These are phyloP conservation scores for Caenorhabditis latens DNA, from an alignment of 1,140 invertebrate species.

Conservation along the genomic window DNA sequence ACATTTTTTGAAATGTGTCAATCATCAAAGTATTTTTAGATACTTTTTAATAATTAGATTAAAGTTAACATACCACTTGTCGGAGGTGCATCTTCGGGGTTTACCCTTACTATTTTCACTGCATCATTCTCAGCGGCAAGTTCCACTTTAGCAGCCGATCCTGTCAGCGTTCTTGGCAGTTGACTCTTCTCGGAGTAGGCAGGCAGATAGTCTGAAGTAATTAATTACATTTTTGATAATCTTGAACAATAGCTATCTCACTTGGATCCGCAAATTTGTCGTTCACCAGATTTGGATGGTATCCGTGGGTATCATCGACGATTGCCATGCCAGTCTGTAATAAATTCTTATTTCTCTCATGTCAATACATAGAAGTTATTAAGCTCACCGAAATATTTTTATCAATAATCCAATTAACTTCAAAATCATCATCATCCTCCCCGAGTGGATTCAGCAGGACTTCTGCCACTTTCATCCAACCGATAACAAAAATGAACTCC, in stretches of 20 bases:
- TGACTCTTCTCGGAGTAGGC: constrained; percentile 55
- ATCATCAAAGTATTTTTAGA: too few relatives aligned
- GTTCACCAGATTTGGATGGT: constrained; percentile 14
- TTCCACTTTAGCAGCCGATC: constrained; percentile 55
- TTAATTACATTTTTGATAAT: too few relatives aligned
- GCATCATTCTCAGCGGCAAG: not conserved
- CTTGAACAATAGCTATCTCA: not conserved
- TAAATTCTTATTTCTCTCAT: not conserved
- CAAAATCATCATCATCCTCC: constrained; percentile 72
- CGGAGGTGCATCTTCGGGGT: constrained; percentile 15
- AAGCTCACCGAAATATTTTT: constrained; percentile 79
- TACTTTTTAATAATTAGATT: too few relatives aligned
- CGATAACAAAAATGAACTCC: constrained; percentile 58
- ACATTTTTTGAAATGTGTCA: too few relatives aligned
- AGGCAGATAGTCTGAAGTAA: constrained; percentile 17
- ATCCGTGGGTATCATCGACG: constrained; percentile 46
- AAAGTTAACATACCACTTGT: not conserved
- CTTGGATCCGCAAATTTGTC: constrained; percentile 28
- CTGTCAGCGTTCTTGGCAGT: constrained; percentile 18
- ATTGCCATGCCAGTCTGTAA: constrained; percentile 58
- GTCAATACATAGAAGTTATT: not conserved
- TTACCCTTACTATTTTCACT: constrained; percentile 19
- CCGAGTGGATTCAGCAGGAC: constrained; percentile 69
- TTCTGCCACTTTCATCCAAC: constrained; percentile 66
- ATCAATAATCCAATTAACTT: constrained; percentile 78